Percentiles rank a stretch among this genome's conserved stretches.
These are phyloP conservation scores for Nipponia nippon DNA, from an alignment of 2,113 vertebrate species.

Conservation along the genomic window DNA sequence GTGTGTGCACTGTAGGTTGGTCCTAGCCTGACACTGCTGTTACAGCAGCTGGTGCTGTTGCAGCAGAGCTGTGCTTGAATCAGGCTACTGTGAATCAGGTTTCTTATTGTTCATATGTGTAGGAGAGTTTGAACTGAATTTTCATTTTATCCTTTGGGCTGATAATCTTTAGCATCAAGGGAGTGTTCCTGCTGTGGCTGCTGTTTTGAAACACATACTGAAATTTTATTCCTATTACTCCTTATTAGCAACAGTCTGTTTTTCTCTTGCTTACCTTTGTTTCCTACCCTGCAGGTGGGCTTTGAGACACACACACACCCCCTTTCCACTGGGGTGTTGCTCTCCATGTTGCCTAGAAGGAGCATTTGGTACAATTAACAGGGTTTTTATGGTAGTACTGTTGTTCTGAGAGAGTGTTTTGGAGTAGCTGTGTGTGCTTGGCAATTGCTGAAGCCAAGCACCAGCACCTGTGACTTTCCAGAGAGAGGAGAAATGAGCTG, in stretches of 20 bases:
- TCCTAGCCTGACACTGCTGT: not conserved
- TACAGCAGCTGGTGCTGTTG: not conserved
- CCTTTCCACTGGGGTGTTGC: not conserved
- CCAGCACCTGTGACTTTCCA: not conserved
- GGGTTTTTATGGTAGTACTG: not conserved
- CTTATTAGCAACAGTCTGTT: not conserved
- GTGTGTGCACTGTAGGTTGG: accelerated
- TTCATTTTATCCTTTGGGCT: not conserved
- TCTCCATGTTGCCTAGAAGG: not conserved
- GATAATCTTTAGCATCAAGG: not conserved
- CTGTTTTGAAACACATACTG: not conserved
- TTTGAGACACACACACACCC: not conserved
- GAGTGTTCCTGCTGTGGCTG: not conserved
- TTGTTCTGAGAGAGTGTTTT: not conserved
- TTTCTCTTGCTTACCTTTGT: not conserved
- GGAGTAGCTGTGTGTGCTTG: not conserved
- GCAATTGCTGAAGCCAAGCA: not conserved
- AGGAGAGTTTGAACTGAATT: not conserved
- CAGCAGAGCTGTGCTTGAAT: not conserved
- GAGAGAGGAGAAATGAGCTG: not conserved
- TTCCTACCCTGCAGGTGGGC: not conserved
- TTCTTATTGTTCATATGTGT: accelerated
- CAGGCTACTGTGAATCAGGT: accelerated
- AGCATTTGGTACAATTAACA: not conserved
- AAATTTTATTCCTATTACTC: not conserved